Evolutionary conservation across 1,140 invertebrate species (phyloP), one percentile per base, ranked within the genome.

Genomic region (Lasaia peninsularis): DNA sequence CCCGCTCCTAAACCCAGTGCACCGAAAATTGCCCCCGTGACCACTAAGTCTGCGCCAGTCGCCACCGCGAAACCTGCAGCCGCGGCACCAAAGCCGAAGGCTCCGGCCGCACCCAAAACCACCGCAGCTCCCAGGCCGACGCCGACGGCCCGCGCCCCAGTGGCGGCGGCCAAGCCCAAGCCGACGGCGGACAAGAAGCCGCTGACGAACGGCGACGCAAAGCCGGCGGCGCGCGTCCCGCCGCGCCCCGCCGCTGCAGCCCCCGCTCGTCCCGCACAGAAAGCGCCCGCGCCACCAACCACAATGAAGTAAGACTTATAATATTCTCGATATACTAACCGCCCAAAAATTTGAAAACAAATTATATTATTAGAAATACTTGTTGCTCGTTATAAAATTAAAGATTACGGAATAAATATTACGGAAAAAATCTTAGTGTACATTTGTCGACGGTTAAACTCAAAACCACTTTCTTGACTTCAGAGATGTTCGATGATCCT

Each of bases 21-120:
- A 5, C 32, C 59, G 2, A 92, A 91, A 63, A 71, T 90, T 0
- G 61, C 89, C 89, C 91, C 44, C 33, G 58, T 69, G 1, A 53
- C 63, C 0, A 32, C 62, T 0, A 65, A 63, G 20, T 40, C 67
- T 5, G 59, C 69, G 5, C 59, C 71, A 67, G 14, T 40, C 35
- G 62, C 71, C 0, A 53, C 63, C 0, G 33, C 62, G 1, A 65
- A 63, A 16, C 51, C 69, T 6, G 58, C 69, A 7, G 56, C 69
- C 68, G 37, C 60, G 11, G 35, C 58, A 21, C 16, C 63, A 1
- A 56, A 55, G 31, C 48, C 59, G 5, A 14, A 55, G 31, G 50
- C 64, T 0, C 52, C 65, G 6, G 51, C 54, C 12, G 62, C 57
- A 1, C 28, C 40, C 21, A 61, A 56, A 28, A 10, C 11, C 40